Percentiles rank a stretch among this genome's conserved stretches.
Conservation (phyloP, 2,113 vertebrate genomes). For the Pardalotus punctatus region DNA sequence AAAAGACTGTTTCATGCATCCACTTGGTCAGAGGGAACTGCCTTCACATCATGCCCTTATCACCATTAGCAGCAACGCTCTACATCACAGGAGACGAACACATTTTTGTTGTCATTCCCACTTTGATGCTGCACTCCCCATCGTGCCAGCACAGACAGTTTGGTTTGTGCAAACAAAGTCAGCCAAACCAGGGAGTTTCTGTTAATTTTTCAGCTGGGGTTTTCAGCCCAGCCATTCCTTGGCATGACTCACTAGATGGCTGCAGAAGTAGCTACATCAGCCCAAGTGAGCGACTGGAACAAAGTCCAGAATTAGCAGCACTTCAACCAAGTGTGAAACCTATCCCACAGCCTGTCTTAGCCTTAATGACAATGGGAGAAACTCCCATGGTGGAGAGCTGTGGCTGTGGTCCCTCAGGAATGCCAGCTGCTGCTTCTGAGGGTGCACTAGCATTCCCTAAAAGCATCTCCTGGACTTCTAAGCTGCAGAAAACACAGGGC, state of each 20-base stretch:
- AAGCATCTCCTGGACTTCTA: background rate
- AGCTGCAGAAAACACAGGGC: background rate
- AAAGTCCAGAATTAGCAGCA: background rate
- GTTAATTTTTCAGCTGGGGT: background rate
- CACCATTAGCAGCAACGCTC: fast-evolving
- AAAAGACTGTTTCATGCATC: background rate
- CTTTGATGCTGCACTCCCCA: background rate
- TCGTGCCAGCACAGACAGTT: fast-evolving
- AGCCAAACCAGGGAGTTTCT: background rate
- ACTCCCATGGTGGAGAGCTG: background rate
- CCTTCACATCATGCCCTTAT: fast-evolving
- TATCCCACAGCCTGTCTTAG: background rate
- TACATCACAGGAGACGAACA: background rate
- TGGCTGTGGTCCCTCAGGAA: background rate
- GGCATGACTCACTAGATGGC: background rate
- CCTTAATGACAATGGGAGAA: background rate
- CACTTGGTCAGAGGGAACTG: background rate
- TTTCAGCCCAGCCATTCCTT: background rate
- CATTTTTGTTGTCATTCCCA: background rate
- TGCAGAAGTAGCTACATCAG: background rate
- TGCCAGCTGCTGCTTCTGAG: background rate
- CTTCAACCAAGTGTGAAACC: background rate
- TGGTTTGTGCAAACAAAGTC: background rate
- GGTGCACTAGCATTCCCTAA: background rate
- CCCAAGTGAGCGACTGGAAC: background rate